Evolutionary conservation across 2,113 vertebrate species (phyloP).

Genomic region (Thryonomys swinderianus): DNA sequence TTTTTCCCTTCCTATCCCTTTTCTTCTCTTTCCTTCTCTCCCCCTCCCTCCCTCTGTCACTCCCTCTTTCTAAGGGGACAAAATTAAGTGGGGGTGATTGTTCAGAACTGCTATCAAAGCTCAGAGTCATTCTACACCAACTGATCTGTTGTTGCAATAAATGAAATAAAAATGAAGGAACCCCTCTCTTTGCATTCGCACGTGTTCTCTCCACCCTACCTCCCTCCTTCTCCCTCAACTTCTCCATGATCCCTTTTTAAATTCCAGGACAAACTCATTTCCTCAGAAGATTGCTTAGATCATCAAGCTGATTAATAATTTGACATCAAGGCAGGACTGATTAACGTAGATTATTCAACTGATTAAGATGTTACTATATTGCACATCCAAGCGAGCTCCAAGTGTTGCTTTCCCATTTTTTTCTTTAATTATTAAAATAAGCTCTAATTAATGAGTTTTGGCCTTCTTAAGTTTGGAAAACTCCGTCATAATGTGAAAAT

Average conservation of each 20-base stretch:
- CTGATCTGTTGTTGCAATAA: background rate
- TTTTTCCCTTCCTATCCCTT: too few species aligned
- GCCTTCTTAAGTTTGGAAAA: conserved; percentile 68
- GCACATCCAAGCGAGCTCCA: conserved; percentile 73
- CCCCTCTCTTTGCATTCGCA: background rate
- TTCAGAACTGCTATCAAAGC: background rate
- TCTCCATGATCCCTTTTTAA: conserved; percentile 77
- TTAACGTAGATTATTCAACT: conserved; percentile 85
- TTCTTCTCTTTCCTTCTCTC: too few species aligned
- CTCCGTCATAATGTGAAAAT: background rate
- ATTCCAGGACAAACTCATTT: conserved; percentile 81
- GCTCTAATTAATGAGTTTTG: conserved; percentile 73
- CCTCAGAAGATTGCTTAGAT: conserved; percentile 79
- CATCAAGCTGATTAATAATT: conserved; percentile 84
- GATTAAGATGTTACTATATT: conserved; percentile 84
- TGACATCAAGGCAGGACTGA: conserved; percentile 79
- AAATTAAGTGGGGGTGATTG: background rate
- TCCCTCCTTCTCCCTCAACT: conserved; percentile 33
- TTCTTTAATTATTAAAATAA: conserved; percentile 80
- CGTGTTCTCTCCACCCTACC: background rate
- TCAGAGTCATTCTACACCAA: background rate
- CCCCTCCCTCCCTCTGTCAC: too few species aligned
- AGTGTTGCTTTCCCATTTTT: conserved; percentile 74
- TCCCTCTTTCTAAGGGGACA: background rate
- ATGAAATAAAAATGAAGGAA: background rate